phyloP scores from a whole-genome alignment of 2,113 vertebrate species.

The Columba janthina region DNA sequence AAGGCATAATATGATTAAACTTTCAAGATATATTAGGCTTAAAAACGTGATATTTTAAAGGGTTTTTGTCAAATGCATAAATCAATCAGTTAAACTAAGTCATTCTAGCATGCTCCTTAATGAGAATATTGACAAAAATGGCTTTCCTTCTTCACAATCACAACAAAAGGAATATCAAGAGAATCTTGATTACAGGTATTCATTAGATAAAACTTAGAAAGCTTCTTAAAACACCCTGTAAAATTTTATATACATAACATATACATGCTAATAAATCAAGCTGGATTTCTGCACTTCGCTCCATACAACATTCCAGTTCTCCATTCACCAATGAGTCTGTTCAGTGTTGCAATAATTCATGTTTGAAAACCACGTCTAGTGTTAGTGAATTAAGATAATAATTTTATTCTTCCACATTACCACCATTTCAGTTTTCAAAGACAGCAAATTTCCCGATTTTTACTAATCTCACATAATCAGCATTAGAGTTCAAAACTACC shows the following conservation, averaged over 20 bases:
- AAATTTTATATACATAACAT: neutral
- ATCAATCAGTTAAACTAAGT: neutral
- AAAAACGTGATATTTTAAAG: neutral
- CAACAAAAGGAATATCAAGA: neutral
- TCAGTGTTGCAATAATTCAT: neutral
- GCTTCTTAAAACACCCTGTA: neutral
- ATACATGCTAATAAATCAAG: neutral
- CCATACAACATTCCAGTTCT: neutral
- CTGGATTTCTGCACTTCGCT: neutral
- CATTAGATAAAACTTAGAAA: neutral
- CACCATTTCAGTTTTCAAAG: conserved; percentile 26
- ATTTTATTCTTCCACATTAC: conserved; percentile 26
- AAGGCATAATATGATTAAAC: neutral
- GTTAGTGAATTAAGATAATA: neutral
- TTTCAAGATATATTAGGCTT: neutral
- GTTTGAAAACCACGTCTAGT: conserved; percentile 12
- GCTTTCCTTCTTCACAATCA: neutral
- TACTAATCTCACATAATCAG: conserved; percentile 22
- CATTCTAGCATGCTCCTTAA: neutral
- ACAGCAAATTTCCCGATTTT: conserved; percentile 45
- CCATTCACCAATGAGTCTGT: conserved; percentile 1
- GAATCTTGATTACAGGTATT: neutral
- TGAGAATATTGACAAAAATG: neutral
- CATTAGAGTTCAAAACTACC: conserved; percentile 24
- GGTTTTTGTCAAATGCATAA: neutral